Base-by-base conservation (phyloP, 2,888 invertebrate genomes). In the Lutraria lutraria region DNA sequence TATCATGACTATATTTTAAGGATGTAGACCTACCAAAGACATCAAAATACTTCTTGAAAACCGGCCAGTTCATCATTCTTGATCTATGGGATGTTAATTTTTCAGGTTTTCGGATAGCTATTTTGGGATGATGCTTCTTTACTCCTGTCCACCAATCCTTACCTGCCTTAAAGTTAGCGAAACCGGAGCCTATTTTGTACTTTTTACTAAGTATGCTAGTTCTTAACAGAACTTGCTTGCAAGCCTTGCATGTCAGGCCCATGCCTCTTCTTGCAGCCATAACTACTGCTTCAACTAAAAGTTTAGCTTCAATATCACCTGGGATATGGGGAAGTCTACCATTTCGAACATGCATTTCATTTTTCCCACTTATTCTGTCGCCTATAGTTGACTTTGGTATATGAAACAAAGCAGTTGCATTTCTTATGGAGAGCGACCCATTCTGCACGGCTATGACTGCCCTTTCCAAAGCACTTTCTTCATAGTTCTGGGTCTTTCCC, bases 111-210 rank as follows among this genome's bases (percentile, higher is more conserved):
- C 86, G 56, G 8, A 90, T 52, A 16, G 81, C 54, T 8, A 68
- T 12, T 13, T 88, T 85, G 4, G 88, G 85, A 43, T 90, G 79
- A 6, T 85, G 34, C 0, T 88, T 54, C 54, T 88, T 90, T 13
- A 90, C 83, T 13, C 88, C 88, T 56, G 81, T 83, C 90, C 87
- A 90, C 89, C 91, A 92, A 29, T 90, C 88, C 72, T 90, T 89
- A 13, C 89, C 89, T 15, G 91, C 87, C 83, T 84, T 88, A 76
- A 88, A 88, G 34, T 79, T 85, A 15, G 81, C 15, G 43, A 86
- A 88, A 3, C 16, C 52, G 31, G 10, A 52, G 34, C 52, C 81
- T 25, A 13, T 10, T 13, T 25, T 72, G 72, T 21, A 88, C 52
- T 43, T 88, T 85, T 56, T 83, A 86, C 34, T n/a, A n/a, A n/a